Base-by-base conservation (phyloP, 2,113 vertebrate species). In the Donacobius atricapilla region DNA sequence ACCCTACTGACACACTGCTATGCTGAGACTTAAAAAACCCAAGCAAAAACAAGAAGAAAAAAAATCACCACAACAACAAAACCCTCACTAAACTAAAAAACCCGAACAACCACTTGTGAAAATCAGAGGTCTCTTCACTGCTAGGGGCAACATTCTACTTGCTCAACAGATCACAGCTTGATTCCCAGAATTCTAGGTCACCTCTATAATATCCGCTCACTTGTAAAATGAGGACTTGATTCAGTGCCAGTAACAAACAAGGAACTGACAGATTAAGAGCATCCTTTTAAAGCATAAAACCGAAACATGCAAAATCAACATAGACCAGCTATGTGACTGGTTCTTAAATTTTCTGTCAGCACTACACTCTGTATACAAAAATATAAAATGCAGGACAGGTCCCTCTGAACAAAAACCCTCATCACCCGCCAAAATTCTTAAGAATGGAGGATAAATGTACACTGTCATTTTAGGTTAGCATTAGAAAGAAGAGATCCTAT, bases 111-210 rank as follows among this genome's bases (percentile, higher is more conserved):
- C 63, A 78, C 61, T 57, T 82, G 56, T 35, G 47, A 93, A 95
- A 93, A 87, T 40, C 39, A 75, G 56, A 87, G 58, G 24, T 68
- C 64, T 83, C 42, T 63, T 77, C 47, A 83, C 35, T 87, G 83
- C 75, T 47, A 70, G 11, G 13, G 83, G 68, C 71, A 94, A 77
- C 35, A 94, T 48, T 47, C 40, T 35, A 64, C 33, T 86, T 70
- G 30, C 42, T 89, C 54, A 88, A 72, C 61, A 57, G 50, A 80
- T 80, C 71, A 77, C 72, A 90, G 94, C 76, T 83, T 83, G 86
- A 77, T 51, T 94, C 60, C 50, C 47, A 83, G 56, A 78, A 89
- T 94, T 95, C 83, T 92, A 93, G 92, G 96, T 94, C 94, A 96
- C 71, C n/a, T 80, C 85, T 50, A 2, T 7, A 69, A 68, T 13